Base-by-base conservation (phyloP, 2,888 invertebrate species). In the Mythimna vitellina region DNA sequence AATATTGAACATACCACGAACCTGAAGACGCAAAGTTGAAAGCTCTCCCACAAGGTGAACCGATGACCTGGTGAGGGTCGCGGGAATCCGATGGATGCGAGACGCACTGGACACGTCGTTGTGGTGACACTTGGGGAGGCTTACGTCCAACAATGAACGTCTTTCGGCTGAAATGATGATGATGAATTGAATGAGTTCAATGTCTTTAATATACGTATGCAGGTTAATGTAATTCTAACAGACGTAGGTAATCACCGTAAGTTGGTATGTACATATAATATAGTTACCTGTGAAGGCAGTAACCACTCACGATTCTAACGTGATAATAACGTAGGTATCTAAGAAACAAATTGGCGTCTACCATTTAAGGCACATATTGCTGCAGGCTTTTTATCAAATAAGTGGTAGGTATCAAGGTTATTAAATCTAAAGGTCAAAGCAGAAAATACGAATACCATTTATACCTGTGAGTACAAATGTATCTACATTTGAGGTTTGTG, bases 291-390 rank as follows among this genome's bases (percentile, higher is more conserved):
- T 56, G 49, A 57, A 70, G 53, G 65, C 42, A 61, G 22, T 38
- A 60, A 56, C 65, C 17, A 54, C 76, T 85, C 80, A 83, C 81
- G 83, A 85, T 80, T 81, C 70, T 78, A 83, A 83, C 65, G 70
- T 81, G 73, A 84, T 84, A 78, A 84, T 82, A 78, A 70, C 32
- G 62, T 68, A 46, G 46, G 46, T 20, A 78, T 8, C 65, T 63
- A 79, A 67, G 63, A 38, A 60, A 73, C 67, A 83, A 83, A 84
- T 83, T 85, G 67, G 58, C 58, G 46, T 78, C 67, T 68, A 66
- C 73, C 76, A 74, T 74, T 76, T 70, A 79, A 65, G 76, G 75
- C 60, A 79, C 22, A 74, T 66, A 70, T 72, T 9, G 86, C 84
- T 80, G 60, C 61, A 73, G 82, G 84, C 74, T 73, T 70, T 78